Base-by-base conservation (phyloP, 2,888 invertebrate species). In the Thysanoteuthis rhombus region DNA sequence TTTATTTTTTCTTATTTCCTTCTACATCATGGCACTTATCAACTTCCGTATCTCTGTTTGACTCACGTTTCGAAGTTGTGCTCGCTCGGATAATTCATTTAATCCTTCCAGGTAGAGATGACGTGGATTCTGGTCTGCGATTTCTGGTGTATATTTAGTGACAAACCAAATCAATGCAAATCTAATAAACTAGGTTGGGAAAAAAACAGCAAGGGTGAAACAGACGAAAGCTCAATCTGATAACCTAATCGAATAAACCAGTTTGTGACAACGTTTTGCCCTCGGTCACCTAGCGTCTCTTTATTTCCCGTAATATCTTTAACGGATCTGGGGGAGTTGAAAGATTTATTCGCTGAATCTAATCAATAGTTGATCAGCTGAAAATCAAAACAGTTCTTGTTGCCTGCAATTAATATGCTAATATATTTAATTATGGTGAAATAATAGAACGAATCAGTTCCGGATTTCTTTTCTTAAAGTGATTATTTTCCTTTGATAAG, bases 71-170 rank as follows among this genome's bases (percentile, higher is more conserved):
- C n/a, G 12, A 75, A 22, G n/a, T 75, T 36, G 36, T 75, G 75
- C 36, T 75, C 36, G 36, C 75, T n/a, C 3, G 16, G 75, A 75
- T 75, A 75, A 75, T 75, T 75, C n/a, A 75, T 22, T 75, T 75
- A 75, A 75, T 75, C n/a, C 75, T n/a, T 75, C 75, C n/a, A 75
- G 75, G n/a, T 75, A n/a, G 75, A 75, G 75, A 75, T 75, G 75
- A 75, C 75, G 75, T n/a, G 75, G n/a, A 75, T 75, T 75, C 75
- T n/a, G 75, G 36, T 36, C 75, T 19, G 75, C 12, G n/a, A 75
- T n/a, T n/a, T n/a, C 36, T 75, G 75, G n/a, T 75, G 75, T 75
- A 75, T 75, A 75, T 75, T 75, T 75, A 75, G 75, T n/a, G 75
- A 75, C 75, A 75, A 36, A 75, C n/a, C 12, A 75, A 75, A 75